Conservation (phyloP, 2,888 invertebrate species). For the Ashinkailepas kermadecensis region DNA sequence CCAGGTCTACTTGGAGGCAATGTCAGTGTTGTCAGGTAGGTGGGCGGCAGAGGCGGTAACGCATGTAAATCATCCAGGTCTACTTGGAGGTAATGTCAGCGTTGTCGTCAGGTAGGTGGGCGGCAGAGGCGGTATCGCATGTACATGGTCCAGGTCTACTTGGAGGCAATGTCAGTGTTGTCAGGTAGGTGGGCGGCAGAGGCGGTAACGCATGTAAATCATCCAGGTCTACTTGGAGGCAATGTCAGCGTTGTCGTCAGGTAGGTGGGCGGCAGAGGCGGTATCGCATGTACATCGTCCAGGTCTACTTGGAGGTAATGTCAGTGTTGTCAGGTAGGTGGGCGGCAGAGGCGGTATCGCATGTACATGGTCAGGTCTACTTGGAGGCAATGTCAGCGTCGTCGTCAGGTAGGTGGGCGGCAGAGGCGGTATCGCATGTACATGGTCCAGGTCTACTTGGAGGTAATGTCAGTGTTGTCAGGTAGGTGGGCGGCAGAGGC, state of each 20-base stretch:
- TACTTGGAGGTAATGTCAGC: slow-evolving; percentile 27
- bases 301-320: too few relatives aligned
- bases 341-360: too few relatives aligned
- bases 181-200: slow-evolving; percentile 27
- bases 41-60: neutral
- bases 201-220: too few relatives aligned
- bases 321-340: slow-evolving; percentile 30
- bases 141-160: too few relatives aligned
- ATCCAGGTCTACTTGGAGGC: neutral
- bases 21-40: slow-evolving; percentile 30
- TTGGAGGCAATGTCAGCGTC: slow-evolving; percentile 30
- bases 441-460: too few relatives aligned
- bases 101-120: slow-evolving; percentile 32
- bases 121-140: too few relatives aligned
- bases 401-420: slow-evolving; percentile 30
- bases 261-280: slow-evolving; percentile 17
- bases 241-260: slow-evolving; percentile 34
- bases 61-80: too few relatives aligned
- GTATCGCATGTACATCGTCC: too few relatives aligned
- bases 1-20: too few relatives aligned
- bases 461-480: slow-evolving; percentile 26
- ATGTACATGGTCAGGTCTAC: too few relatives aligned
- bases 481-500: slow-evolving; percentile 23
- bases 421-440: too few relatives aligned
- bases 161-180: slow-evolving; percentile 19